phyloP scores from a whole-genome alignment of 2,113 vertebrate species.

The Nothobranchius kuhntae region DNA sequence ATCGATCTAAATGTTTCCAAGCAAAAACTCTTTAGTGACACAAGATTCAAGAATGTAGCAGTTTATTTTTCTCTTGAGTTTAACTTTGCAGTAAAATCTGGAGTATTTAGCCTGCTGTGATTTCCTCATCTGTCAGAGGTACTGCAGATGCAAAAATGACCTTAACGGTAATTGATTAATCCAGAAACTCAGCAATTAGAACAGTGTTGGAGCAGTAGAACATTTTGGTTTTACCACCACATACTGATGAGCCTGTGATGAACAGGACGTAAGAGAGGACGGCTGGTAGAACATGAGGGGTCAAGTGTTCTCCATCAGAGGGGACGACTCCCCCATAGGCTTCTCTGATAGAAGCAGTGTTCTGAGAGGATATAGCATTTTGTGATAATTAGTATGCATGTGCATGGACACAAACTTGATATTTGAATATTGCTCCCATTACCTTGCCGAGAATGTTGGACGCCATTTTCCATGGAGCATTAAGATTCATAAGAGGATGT shows the following conservation, averaged over 20 bases:
- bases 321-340: slow-evolving; percentile 39
- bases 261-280: slow-evolving; percentile 41
- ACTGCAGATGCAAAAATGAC: background rate
- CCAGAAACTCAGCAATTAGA: background rate
- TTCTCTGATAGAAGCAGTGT: slow-evolving; percentile 41
- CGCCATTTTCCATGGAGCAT: no score
- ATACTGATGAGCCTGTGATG: slow-evolving; percentile 15
- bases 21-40: background rate
- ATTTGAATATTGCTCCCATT: no score
- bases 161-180: slow-evolving; percentile 10
- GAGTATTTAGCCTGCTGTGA: background rate
- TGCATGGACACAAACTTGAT: slow-evolving; percentile 14
- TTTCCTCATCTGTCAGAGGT: background rate
- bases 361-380: slow-evolving; percentile 41
- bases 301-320: slow-evolving; percentile 47
- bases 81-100: background rate
- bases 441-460: no score
- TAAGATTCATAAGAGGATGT: no score
- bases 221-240: background rate
- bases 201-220: background rate
- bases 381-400: slow-evolving; percentile 6
- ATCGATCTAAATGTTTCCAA: background rate
- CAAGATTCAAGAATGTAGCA: background rate
- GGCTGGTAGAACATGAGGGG: slow-evolving; percentile 48
- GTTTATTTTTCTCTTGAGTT: background rate